Percentiles rank a stretch among this genome's conserved stretches.
These are phyloP conservation scores for Phaethon lepturus DNA, from an alignment of 2,113 vertebrate species.

Conservation along the genomic window DNA sequence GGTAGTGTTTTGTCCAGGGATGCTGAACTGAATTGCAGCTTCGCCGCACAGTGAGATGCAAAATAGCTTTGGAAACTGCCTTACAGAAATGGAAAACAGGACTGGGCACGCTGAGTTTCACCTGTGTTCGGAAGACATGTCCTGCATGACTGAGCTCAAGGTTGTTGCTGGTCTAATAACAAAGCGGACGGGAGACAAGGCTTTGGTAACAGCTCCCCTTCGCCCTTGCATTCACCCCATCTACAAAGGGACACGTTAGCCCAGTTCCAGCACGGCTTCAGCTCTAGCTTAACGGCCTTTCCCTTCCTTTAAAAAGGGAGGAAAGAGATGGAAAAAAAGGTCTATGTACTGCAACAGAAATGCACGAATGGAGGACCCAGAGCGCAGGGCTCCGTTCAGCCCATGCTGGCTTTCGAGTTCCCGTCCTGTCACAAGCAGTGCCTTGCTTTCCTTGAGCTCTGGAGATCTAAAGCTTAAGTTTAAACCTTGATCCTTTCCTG, in stretches of 20 bases:
- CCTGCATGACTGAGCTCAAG: background rate
- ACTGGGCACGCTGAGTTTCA: background rate
- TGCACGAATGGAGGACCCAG: fast-evolving
- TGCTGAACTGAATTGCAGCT: background rate
- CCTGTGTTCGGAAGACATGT: background rate
- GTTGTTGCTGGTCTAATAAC: background rate
- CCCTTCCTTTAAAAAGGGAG: background rate
- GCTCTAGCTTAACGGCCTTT: background rate
- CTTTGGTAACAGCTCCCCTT: background rate
- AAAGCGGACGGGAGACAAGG: background rate
- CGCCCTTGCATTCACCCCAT: background rate
- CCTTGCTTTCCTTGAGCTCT: background rate
- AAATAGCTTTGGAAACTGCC: background rate
- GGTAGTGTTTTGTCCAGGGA: background rate
- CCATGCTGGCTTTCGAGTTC: background rate
- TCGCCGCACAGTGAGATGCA: background rate
- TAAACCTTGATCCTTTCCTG: background rate
- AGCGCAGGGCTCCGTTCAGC: background rate
- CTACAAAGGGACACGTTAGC: fast-evolving
- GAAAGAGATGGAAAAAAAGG: background rate
- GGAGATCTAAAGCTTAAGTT: background rate
- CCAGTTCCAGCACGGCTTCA: background rate
- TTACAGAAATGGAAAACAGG: background rate
- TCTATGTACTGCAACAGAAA: background rate
- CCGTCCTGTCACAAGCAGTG: background rate